These are phyloP conservation scores for Sphinx pinastri DNA, from an alignment of 2,888 invertebrate species.

Conservation along the genomic window DNA sequence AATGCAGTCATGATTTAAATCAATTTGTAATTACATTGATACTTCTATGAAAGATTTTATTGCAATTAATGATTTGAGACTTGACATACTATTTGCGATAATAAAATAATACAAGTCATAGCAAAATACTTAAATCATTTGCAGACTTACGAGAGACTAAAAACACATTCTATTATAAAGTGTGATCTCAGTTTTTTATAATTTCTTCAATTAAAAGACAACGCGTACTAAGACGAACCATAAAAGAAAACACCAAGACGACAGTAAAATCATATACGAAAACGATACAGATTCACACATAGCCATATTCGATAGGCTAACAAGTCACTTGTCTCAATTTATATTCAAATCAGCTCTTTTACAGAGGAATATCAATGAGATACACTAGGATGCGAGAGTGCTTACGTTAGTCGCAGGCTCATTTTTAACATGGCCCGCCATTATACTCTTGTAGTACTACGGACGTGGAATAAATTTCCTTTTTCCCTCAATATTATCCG, in stretches of 20 bases:
- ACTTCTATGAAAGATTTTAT: too few relatives aligned
- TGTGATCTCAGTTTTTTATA: too few relatives aligned
- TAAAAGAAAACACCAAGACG: conserved; percentile 32
- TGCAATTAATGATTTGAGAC: too few relatives aligned
- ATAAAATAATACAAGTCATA: too few relatives aligned
- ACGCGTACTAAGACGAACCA: background rate
- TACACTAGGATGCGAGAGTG: conserved; percentile 33
- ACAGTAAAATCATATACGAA: conserved; percentile 51
- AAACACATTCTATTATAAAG: too few relatives aligned
- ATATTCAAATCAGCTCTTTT: conserved; percentile 61
- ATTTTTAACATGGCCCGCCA: conserved; percentile 33
- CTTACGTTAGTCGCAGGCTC: conserved; percentile 30
- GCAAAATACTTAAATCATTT: too few relatives aligned
- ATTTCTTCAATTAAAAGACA: too few relatives aligned
- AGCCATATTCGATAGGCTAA: conserved; percentile 44
- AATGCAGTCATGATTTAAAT: too few relatives aligned
- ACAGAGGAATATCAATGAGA: conserved; percentile 59
- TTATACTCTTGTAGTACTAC: conserved; percentile 30
- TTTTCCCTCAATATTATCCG: background rate
- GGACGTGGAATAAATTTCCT: conserved; percentile 9
- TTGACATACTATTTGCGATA: too few relatives aligned
- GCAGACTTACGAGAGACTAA: too few relatives aligned
- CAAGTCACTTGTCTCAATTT: conserved; percentile 60
- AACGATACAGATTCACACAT: conserved; percentile 51
- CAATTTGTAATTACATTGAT: too few relatives aligned